phyloP scores from a whole-genome alignment of 2,797 vertebrate species.

The Vireo griseus region DNA sequence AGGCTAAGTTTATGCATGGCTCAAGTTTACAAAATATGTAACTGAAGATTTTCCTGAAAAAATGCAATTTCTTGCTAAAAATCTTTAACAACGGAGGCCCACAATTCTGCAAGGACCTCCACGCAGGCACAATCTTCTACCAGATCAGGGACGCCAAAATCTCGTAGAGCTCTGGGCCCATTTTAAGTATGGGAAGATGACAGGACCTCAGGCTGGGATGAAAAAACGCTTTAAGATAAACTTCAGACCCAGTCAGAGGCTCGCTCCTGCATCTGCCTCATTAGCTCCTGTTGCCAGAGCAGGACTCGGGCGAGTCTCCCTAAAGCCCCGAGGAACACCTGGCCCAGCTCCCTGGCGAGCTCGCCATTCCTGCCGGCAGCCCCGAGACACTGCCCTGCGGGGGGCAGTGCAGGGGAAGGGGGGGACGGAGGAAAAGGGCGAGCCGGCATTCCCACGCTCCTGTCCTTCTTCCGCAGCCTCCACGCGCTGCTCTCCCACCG shows the following conservation, averaged over 20 bases:
- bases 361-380: not conserved
- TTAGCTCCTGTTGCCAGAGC: not conserved
- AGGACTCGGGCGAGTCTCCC: fast-evolving
- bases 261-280: not conserved
- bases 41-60: not conserved
- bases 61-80: not conserved
- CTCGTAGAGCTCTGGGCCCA: not conserved
- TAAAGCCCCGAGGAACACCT: fast-evolving
- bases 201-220: not conserved
- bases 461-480: not conserved
- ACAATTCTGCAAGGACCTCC: not conserved
- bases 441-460: not conserved
- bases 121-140: not conserved
- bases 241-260: fast-evolving
- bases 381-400: no score
- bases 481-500: fast-evolving
- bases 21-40: fast-evolving
- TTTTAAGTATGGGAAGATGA: not conserved
- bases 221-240: fast-evolving
- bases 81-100: fast-evolving
- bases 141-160: not conserved
- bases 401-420: fast-evolving
- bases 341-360: fast-evolving
- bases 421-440: fast-evolving
- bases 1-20: fast-evolving